Base-by-base conservation (phyloP, 2,888 invertebrate species). In the Agriopis marginaria region DNA sequence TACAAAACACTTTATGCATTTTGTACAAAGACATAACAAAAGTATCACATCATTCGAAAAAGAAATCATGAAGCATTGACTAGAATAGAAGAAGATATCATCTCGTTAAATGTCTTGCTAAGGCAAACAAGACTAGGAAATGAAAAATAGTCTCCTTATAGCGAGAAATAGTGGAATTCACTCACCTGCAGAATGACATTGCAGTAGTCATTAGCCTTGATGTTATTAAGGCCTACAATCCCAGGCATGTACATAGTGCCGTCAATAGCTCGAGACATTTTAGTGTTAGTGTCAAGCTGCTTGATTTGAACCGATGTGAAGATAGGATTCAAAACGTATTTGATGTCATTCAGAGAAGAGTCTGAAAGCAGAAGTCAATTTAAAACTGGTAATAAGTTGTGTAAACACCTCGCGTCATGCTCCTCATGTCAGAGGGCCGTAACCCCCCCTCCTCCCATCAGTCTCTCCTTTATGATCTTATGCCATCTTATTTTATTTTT, bases 171-270 rank as follows among this genome's bases (percentile, higher is more conserved):
- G 47, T n/a, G 14, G n/a, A n/a, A n/a, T 47, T 7, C 4, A 17
- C 83, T 89, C 90, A 98, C 98, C 95, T 98, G 98, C 66, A 99
- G 94, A 66, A 99, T 98, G 59, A 99, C 99, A 94, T 99, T 99
- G 88, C 99, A 99, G 87, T 99, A 99, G 90, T 99, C 99, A 92
- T 99, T 99, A 5, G 99, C 99, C 93, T 99, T 99, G 79, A 99
- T 99, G 88, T 99, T 99, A 86, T 99, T 99, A 60, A 99, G 95
- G 0, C 99, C 99, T 23, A 99, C 99, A 82, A 99, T 99, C 68
- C 99, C 99, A 4, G 99, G 99, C 85, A 98, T 96, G 89, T 99
- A 99, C 86, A 99, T 96, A 0, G 98, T 98, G 10, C 99, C 99
- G 91, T 99, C 99, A 75, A 98, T 99, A 0, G 99, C 99, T 82